Conservation (phyloP, 2,888 invertebrate species). For the Cephus nigrinus region DNA sequence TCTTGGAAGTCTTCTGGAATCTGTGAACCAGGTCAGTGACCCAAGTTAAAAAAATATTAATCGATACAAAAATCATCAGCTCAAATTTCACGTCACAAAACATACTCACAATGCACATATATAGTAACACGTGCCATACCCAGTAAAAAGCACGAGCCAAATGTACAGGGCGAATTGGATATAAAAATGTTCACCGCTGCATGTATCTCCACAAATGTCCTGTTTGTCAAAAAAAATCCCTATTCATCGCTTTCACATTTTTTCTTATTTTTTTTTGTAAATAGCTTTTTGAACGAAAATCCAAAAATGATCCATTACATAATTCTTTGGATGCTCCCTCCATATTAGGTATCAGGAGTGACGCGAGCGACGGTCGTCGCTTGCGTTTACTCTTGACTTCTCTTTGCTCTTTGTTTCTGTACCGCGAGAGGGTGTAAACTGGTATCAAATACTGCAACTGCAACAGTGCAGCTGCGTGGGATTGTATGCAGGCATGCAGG, state of each 20-base stretch:
- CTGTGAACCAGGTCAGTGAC: conserved; percentile 60
- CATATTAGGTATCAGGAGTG: background rate
- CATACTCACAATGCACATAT: background rate
- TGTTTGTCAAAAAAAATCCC: background rate
- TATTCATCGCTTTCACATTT: background rate
- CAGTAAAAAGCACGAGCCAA: background rate
- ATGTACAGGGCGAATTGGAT: background rate
- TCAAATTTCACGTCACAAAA: background rate
- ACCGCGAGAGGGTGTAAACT: background rate
- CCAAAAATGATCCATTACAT: background rate
- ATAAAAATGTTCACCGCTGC: background rate
- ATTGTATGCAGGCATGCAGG: background rate
- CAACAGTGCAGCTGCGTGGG: background rate
- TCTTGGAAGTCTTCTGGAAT: conserved; percentile 59
- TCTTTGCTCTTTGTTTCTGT: background rate
- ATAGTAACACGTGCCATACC: background rate
- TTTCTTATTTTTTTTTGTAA: background rate
- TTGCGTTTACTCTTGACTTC: background rate
- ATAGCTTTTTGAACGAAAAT: background rate
- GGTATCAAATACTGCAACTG: background rate
- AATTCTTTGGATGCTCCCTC: background rate
- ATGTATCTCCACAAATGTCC: background rate
- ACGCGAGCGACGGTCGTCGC: background rate
- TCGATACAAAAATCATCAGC: background rate
- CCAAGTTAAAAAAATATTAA: background rate